phyloP scores from a whole-genome alignment of 2,113 vertebrate genomes.

The Rissa tridactyla region DNA sequence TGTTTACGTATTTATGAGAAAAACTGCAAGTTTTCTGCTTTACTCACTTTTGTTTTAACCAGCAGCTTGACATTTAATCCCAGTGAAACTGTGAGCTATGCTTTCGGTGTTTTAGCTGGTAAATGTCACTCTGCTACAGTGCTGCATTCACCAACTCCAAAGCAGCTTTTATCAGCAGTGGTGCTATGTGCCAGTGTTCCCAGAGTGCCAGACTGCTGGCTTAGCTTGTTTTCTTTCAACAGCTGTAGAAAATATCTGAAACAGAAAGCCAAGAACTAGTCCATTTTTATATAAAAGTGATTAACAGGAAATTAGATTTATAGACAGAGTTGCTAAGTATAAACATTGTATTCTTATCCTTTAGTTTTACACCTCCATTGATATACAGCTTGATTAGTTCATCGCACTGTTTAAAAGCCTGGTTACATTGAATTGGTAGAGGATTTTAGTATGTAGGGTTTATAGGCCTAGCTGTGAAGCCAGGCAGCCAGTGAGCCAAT shows the following conservation, averaged over 20 bases:
- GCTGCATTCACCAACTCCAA: slow-evolving; percentile 62
- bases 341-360: background rate
- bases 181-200: slow-evolving; percentile 48
- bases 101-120: slow-evolving; percentile 59
- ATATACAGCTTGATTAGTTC: background rate
- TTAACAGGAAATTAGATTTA: background rate
- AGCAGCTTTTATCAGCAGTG: slow-evolving; percentile 65
- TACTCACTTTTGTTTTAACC: background rate
- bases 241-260: slow-evolving; percentile 13
- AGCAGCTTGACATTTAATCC: slow-evolving; percentile 68
- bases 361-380: background rate
- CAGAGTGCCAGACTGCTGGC: background rate
- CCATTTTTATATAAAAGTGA: background rate
- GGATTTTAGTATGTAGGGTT: background rate
- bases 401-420: background rate
- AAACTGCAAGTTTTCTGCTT: slow-evolving; percentile 19
- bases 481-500: background rate
- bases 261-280: background rate
- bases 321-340: background rate
- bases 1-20: background rate
- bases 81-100: slow-evolving; percentile 16
- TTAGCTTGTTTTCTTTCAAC: slow-evolving; percentile 24
- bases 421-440: background rate
- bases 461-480: background rate
- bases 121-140: slow-evolving; percentile 73